phyloP scores from a whole-genome alignment of 2,797 vertebrate genomes.

The Heliangelus exortis region DNA sequence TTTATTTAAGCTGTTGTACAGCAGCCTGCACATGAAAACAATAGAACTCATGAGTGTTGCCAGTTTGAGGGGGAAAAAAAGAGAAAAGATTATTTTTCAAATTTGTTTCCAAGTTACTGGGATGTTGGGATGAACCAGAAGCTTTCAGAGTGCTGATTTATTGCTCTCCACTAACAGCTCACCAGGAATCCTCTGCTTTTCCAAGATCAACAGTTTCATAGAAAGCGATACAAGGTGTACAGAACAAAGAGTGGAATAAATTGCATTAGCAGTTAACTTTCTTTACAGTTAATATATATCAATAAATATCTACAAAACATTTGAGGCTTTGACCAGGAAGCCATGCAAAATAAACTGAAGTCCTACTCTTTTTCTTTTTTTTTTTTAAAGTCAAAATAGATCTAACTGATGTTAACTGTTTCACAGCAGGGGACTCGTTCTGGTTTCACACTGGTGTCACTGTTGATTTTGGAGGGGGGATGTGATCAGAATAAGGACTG shows the following conservation, averaged over 20 bases:
- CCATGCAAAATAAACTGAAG: constrained; percentile 49
- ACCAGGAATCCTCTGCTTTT: constrained; percentile 55
- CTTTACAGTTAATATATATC: constrained; percentile 63
- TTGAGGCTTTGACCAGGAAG: constrained; percentile 54
- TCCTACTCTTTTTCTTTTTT: not conserved
- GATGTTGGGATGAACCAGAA: constrained; percentile 77
- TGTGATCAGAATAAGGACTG: constrained; percentile 65
- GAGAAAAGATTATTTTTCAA: constrained; percentile 29
- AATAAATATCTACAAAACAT: constrained; percentile 68
- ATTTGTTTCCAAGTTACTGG: constrained; percentile 64
- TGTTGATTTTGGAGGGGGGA: constrained; percentile 61
- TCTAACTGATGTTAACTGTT: constrained; percentile 71
- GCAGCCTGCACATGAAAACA: constrained; percentile 58
- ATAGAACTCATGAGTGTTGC: constrained; percentile 34
- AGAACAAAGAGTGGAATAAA: constrained; percentile 73
- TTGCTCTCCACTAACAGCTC: constrained; percentile 45
- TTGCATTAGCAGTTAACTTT: constrained; percentile 71
- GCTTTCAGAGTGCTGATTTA: constrained; percentile 72
- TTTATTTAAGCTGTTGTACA: constrained; percentile 66
- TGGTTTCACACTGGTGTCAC: constrained; percentile 70
- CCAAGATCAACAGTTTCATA: constrained; percentile 75
- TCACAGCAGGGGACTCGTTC: constrained; percentile 55
- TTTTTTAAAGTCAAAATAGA: constrained; percentile 30
- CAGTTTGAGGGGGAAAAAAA: not conserved
- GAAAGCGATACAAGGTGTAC: constrained; percentile 64